Base-by-base conservation (phyloP, 2,113 vertebrate genomes). In the Elanus axillaris region DNA sequence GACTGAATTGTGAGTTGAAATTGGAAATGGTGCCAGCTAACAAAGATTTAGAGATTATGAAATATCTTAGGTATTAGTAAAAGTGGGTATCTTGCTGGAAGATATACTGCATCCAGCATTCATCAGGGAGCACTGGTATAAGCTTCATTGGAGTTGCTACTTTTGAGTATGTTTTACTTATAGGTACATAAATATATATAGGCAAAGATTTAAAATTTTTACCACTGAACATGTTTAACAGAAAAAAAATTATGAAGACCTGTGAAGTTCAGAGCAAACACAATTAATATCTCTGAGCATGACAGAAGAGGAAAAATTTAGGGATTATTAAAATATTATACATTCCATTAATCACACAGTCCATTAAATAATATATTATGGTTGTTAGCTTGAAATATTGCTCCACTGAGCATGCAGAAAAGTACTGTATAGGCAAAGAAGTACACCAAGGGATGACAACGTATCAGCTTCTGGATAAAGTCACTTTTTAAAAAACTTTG, bases 261-360 rank as follows among this genome's bases (percentile, higher is more conserved):
- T 42, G 13, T 55, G 69, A 88, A 77, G 48, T 62, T 62, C 50
- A 91, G 25, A 90, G 34, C 16, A 78, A 91, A 73, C 43, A 69
- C 45, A 69, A 93, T 88, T 4, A 90, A 50, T 76, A 63, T 29
- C 16, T 94, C 55, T 92, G 29, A 86, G n/a, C 52, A 43, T n/a
- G 76, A 81, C 23, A 45, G 82, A 80, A 67, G 27, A 85, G 29
- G 32, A 90, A 88, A 88, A 91, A 88, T 52, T 71, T 58, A 78
- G 40, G 26, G 43, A 18, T 93, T 31, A 96, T 93, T 95, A 96
- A 98, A 97, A 88, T 78, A 55, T 55, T 11, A 89, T 50, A 72
- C 22, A 62, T 94, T 83, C 29, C 76, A 96, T 96, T 97, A 96
- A 97, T 97, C 85, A 96, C 56, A 92, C 14, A 90, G 73, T 69